Evolutionary conservation across 53 echinoderm and acorn worm species (phyloP).

Genomic region (Glandiceps talaboti): DNA sequence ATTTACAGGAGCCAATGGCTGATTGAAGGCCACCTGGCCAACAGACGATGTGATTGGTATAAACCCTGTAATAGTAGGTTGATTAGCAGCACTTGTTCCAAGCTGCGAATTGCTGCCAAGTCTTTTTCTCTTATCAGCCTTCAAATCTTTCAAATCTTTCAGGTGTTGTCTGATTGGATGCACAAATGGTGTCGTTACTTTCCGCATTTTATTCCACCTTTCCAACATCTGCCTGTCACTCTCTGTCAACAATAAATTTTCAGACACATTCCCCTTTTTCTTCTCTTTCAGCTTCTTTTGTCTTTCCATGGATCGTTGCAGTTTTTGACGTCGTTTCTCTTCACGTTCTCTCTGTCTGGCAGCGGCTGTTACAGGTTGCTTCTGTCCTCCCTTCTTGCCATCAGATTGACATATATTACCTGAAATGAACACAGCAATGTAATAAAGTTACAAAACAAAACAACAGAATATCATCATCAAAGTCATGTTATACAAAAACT

Average conservation of each 20-base stretch:
- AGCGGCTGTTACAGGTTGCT: conserved; percentile 66
- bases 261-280: not conserved
- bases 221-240: conserved; percentile 79
- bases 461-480: no score
- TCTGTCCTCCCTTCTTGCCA: conserved; percentile 38
- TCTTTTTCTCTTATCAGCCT: not conserved
- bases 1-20: not conserved
- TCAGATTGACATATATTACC: conserved; percentile 22
- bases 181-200: not conserved
- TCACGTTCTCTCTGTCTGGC: conserved; percentile 84
- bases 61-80: not conserved
- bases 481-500: no score
- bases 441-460: no score
- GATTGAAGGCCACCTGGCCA: not conserved
- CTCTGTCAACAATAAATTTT: conserved; percentile 38
- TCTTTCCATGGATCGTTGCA: conserved; percentile 41
- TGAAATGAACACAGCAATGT: no score
- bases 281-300: conserved; percentile 34
- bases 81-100: no score
- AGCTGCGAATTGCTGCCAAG: no score
- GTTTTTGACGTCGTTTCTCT: conserved; percentile 49
- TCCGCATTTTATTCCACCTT: conserved; percentile 69
- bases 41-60: not conserved
- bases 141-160: not conserved
- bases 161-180: not conserved